Evolutionary conservation across 2,113 vertebrate genomes (phyloP).

Genomic region (Bungarus multicinctus): DNA sequence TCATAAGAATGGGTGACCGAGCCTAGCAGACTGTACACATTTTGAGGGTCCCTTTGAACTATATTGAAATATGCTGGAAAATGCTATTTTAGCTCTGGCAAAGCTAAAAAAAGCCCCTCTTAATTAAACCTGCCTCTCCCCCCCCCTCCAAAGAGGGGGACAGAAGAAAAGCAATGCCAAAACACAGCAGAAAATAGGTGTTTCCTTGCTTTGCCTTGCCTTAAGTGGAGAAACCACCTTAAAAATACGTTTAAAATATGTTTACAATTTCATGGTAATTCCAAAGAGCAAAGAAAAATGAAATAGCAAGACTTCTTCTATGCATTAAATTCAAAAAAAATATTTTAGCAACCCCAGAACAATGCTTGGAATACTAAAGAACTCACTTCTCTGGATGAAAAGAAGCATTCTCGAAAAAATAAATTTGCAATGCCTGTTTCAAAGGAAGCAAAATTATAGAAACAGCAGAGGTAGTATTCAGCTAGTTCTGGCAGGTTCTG

Average conservation of each 20-base stretch:
- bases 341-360: constrained; percentile 13
- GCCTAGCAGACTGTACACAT: background rate
- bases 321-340: background rate
- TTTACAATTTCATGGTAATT: background rate
- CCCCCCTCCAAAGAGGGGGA: background rate
- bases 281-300: background rate
- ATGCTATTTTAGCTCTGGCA: background rate
- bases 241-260: background rate
- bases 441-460: background rate
- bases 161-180: background rate
- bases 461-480: background rate
- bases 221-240: background rate
- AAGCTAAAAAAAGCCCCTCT: background rate
- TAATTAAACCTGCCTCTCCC: background rate
- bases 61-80: background rate
- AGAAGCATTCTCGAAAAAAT: background rate
- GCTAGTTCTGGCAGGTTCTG: too few species aligned
- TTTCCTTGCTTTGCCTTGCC: background rate
- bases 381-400: background rate
- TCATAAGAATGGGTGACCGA: background rate
- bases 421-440: background rate
- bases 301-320: background rate
- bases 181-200: background rate
- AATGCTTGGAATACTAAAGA: background rate
- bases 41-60: background rate